Conservation (phyloP, 2,113 vertebrate species). For the Narcine bancroftii region DNA sequence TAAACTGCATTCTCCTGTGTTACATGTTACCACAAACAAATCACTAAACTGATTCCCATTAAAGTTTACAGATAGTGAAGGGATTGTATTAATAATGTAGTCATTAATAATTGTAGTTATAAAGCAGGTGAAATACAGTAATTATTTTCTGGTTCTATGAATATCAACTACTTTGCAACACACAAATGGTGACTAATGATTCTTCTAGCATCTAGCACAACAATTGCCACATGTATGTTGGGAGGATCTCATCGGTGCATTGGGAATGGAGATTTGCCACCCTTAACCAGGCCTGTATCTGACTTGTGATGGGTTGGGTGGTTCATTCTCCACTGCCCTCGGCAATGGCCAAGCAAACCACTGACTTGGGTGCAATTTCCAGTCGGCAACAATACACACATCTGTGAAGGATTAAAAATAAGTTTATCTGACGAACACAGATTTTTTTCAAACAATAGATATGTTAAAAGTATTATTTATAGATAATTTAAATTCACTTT, state of each 20-base stretch:
- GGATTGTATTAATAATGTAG: neutral
- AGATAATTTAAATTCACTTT: too few species aligned
- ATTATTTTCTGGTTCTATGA: neutral
- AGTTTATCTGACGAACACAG: too few species aligned
- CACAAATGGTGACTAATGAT: neutral
- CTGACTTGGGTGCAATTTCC: too few species aligned
- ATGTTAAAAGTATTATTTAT: too few species aligned
- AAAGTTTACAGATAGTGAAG: neutral
- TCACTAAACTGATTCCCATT: neutral
- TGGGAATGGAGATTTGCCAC: neutral
- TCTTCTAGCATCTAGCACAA: neutral
- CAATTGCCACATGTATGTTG: neutral
- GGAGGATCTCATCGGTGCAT: too few species aligned
- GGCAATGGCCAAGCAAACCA: too few species aligned
- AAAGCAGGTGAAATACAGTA: neutral
- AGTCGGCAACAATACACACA: too few species aligned
- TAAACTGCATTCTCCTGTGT: neutral
- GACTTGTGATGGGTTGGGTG: neutral
- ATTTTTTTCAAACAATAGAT: too few species aligned
- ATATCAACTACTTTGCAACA: neutral
- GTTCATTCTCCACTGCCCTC: too few species aligned
- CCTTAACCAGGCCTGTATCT: neutral
- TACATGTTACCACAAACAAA: neutral
- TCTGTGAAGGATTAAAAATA: too few species aligned
- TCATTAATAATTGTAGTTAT: neutral